Conservation (phyloP, 2,888 invertebrate species). For the Dicranocentrus wangi region DNA sequence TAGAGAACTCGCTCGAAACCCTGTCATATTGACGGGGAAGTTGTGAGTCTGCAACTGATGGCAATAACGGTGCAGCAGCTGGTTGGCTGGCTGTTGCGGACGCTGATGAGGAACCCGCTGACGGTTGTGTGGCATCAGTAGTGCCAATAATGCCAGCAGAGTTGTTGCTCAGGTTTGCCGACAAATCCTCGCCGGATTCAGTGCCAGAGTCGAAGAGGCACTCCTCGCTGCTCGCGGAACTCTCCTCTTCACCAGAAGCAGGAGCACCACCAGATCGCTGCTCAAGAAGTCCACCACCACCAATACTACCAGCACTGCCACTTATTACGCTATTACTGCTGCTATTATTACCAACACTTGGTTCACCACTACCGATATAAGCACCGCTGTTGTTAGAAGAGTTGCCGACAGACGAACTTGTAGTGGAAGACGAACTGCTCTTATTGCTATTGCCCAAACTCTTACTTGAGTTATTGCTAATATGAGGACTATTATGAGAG, state of each 20-base stretch:
- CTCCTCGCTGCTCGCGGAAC: constrained; percentile 70
- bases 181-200: constrained; percentile 82
- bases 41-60: constrained; percentile 25
- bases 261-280: not conserved
- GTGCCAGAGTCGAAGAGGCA: constrained; percentile 80
- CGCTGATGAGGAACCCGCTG: constrained; percentile 32
- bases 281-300: constrained; percentile 8
- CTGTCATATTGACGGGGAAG: constrained; percentile 51
- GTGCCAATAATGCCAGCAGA: not conserved
- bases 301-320: not conserved
- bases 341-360: constrained; percentile 31
- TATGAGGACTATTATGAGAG: constrained; percentile 17
- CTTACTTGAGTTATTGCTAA: constrained; percentile 42
- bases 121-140: constrained; percentile 21
- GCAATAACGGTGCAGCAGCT: not conserved
- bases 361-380: not conserved
- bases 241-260: constrained; percentile 25
- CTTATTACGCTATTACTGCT: constrained; percentile 25
- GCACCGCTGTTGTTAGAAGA: not conserved
- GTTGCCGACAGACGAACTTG: constrained; percentile 20
- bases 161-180: constrained; percentile 15
- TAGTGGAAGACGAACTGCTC: constrained; percentile 18
- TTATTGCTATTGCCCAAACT: constrained; percentile 44
- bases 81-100: not conserved
- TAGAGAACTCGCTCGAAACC: constrained; percentile 66